These are phyloP conservation scores for Peromyscus nudipes DNA, from an alignment of 2,797 vertebrate genomes.

Conservation along the genomic window DNA sequence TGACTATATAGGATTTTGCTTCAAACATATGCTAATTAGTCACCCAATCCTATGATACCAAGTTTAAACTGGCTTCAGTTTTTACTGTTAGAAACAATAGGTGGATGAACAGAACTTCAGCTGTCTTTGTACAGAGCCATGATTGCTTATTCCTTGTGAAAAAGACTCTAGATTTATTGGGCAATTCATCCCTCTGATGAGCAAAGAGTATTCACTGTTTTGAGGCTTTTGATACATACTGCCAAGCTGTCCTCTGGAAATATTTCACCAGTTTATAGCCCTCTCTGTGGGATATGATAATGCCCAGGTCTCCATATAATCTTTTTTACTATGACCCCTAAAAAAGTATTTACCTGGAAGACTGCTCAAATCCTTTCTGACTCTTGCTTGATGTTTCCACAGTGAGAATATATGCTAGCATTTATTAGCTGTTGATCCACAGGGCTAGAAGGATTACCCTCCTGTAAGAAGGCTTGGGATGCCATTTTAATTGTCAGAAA, in stretches of 20 bases:
- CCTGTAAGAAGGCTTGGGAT: background rate
- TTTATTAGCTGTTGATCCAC: conserved; percentile 5
- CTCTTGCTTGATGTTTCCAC: conserved; percentile 31
- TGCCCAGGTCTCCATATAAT: background rate
- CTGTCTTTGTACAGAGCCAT: background rate
- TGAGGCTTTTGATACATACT: background rate
- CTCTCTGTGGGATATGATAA: background rate
- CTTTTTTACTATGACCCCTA: background rate
- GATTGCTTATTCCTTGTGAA: conserved; percentile 2
- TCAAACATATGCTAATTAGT: conserved; percentile 12
- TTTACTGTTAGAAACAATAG: background rate
- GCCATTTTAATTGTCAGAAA: background rate
- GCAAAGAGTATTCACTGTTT: background rate
- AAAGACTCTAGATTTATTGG: background rate
- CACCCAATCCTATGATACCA: background rate
- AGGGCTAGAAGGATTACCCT: background rate
- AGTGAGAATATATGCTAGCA: background rate
- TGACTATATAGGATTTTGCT: background rate
- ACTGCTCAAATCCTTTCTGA: conserved; percentile 16
- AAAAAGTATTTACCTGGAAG: background rate
- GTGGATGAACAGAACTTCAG: background rate
- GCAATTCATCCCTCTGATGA: background rate
- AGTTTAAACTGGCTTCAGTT: conserved; percentile 3
- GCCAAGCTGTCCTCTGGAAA: background rate
- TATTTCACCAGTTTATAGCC: background rate